These are phyloP conservation scores for Elgonia sp. DNA, from an alignment of 2,888 invertebrate genomes.

Conservation along the genomic window DNA sequence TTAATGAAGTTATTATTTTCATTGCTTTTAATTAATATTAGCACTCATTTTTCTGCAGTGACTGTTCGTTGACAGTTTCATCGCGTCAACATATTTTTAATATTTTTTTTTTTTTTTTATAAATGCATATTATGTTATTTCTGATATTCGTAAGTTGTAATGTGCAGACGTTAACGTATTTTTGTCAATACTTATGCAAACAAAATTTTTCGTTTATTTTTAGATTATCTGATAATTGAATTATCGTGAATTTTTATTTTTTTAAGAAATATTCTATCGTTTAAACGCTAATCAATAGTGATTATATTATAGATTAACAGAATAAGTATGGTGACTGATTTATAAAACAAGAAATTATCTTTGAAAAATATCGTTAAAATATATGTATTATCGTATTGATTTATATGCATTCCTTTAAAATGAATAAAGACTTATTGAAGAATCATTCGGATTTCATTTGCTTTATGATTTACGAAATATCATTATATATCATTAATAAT, in stretches of 20 bases:
- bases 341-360: constrained; percentile 20
- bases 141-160: constrained; percentile 19
- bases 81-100: constrained; percentile 6
- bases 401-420: no score
- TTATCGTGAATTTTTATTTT: constrained; percentile 37
- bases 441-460: no score
- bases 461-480: no score
- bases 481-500: no score
- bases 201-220: constrained; percentile 33
- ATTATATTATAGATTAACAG: constrained; percentile 26
- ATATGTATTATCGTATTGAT: no score
- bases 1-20: constrained; percentile 30
- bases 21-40: constrained; percentile 44
- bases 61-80: neutral
- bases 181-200: neutral
- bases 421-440: no score
- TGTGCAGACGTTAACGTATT: neutral
- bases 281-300: constrained; percentile 25
- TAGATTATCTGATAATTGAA: constrained; percentile 43
- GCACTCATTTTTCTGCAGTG: constrained; percentile 10
- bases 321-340: constrained; percentile 18
- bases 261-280: constrained; percentile 22
- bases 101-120: neutral
- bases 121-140: constrained; percentile 13
- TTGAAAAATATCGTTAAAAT: neutral